phyloP scores from a whole-genome alignment of 2,113 vertebrate species.

The Pica pica region DNA sequence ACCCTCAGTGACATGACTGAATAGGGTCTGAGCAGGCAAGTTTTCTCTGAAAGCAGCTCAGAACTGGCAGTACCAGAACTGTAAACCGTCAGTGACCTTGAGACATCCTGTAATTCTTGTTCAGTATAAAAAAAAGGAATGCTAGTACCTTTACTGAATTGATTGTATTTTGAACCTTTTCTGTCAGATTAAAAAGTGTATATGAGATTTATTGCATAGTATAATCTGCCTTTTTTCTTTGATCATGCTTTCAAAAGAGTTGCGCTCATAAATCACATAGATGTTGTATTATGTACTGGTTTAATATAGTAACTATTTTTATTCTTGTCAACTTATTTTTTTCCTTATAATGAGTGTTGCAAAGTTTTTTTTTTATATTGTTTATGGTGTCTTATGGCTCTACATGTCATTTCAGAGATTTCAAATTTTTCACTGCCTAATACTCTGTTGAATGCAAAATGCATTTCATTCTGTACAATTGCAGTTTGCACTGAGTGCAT shows the following conservation, averaged over 20 bases:
- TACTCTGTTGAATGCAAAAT: conserved; percentile 1
- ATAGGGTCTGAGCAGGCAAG: not conserved
- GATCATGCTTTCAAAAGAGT: conserved; percentile 18
- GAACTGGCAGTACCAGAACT: not conserved
- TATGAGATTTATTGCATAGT: not conserved
- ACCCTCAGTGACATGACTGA: not conserved
- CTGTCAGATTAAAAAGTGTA: conserved; percentile 12
- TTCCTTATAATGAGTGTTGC: not conserved
- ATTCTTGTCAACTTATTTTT: not conserved
- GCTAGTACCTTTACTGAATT: not conserved
- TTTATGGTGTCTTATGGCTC: not conserved
- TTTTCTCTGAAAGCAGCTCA: not conserved
- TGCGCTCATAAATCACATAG: not conserved
- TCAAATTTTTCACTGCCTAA: not conserved
- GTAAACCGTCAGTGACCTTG: not conserved
- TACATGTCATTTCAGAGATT: not conserved
- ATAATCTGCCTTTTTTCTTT: conserved; percentile 17
- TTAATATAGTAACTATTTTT: conserved; percentile 18
- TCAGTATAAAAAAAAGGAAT: not conserved
- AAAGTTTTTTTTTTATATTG: not conserved
- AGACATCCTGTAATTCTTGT: not conserved
- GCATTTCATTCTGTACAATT: not conserved
- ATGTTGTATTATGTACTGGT: not conserved
- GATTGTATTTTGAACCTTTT: not conserved
- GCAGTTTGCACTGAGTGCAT: not conserved